Evolutionary conservation across 2,888 invertebrate species (phyloP), one percentile per base, ranked within the genome.

Genomic region (Drosophila longiperda): DNA sequence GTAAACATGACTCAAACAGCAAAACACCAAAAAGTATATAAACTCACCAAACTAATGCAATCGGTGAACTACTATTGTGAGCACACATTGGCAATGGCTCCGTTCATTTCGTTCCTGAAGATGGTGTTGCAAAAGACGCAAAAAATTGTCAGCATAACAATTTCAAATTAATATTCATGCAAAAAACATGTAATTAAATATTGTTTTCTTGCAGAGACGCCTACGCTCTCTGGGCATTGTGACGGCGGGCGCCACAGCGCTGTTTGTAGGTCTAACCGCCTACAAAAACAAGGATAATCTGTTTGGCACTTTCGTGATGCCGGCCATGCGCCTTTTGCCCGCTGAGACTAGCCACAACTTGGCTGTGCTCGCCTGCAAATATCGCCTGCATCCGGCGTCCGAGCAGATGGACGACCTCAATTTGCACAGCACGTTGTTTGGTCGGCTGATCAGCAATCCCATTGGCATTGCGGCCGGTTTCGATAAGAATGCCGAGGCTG

Each of bases 391-490:
- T 53, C 86, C 84, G 0, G 32, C 36, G 2, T 81, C 90, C 1
- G 71, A 79, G 1, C 70, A 87, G 32, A 64, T 68, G 50, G 86
- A 87, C 6, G 82, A 83, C 23, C 23, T 82, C 1, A 87, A 84
- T 64, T 45, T 87, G 97, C 94, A 95, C 91, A 96, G 96, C 0
- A 94, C 94, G 62, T 94, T 98, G 54, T 96, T 97, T 92, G 95
- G 95, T 29, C 94, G 95, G 73, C 92, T 95, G 17, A 95, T 99
- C 73, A 94, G 94, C 63, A 99, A 98, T 94, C 99, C 99, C 0
- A 93, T 99, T 83, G 99, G 99, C n/a, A 96, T 99, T 90, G 99
- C 99, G 33, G 99, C 99, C 66, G 99, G 99, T 8, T 99, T 99
- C 94, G 99, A 99, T 93, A 99, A 99, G 93, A 96, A 99, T 93